A percentile compares a stretch with the other conserved stretches of the same genome.
phyloP scores from a whole-genome alignment of 2,888 invertebrate genomes.

The Caenorhabditis macrosperma region DNA sequence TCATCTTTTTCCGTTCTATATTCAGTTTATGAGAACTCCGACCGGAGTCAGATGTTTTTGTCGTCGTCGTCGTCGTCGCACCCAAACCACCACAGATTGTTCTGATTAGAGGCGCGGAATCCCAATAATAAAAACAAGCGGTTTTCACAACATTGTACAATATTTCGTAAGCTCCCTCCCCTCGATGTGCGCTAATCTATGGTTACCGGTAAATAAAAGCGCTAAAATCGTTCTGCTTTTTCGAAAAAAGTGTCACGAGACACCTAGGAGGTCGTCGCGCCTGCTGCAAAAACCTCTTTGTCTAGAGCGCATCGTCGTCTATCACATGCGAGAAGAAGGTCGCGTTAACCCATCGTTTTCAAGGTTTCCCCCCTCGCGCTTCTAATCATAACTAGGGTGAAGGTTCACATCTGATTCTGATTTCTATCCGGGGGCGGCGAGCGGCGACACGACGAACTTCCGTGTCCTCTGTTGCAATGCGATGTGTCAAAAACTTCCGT shows the following conservation, averaged over 20 bases:
- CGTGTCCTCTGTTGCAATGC: slow-evolving; percentile 14
- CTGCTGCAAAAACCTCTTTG: slow-evolving; percentile 29
- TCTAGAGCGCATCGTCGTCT: too few species aligned
- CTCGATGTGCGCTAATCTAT: neutral
- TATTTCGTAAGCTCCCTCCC: slow-evolving; percentile 14
- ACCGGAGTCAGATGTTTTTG: too few species aligned
- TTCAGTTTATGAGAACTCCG: too few species aligned
- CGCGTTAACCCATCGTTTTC: slow-evolving; percentile 51
- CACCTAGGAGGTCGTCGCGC: neutral
- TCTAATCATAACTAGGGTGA: neutral
- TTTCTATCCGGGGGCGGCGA: too few species aligned
- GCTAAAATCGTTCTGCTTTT: slow-evolving; percentile 5
- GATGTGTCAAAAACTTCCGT: slow-evolving; percentile 27
- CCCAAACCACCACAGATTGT: too few species aligned
- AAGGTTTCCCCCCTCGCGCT: slow-evolving; percentile 27
- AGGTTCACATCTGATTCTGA: too few species aligned
- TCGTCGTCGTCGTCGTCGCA: too few species aligned
- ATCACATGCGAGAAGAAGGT: slow-evolving; percentile 28
- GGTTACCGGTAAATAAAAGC: neutral
- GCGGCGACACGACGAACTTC: slow-evolving; percentile 13
- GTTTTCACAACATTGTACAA: slow-evolving; percentile 4
- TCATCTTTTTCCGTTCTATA: neutral
- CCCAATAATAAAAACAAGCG: neutral
- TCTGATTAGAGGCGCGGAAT: neutral
- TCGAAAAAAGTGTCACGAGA: slow-evolving; percentile 31